Evolutionary conservation across 64 coral and sea anemone species (phyloP).

Genomic region (Montipora sp.): DNA sequence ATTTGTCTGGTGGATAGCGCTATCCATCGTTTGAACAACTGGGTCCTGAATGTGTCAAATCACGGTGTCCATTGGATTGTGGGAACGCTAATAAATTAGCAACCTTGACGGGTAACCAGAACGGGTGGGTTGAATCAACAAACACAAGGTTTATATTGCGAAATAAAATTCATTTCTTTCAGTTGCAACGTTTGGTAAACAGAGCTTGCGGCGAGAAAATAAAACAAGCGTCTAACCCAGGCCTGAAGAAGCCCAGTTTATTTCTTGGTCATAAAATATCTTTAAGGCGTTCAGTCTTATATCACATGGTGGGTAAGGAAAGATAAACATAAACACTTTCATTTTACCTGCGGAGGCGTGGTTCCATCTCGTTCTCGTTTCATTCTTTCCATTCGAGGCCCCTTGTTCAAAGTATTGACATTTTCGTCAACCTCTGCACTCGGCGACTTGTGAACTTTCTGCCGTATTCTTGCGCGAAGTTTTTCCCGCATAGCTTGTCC

Average conservation of each 20-base stretch:
- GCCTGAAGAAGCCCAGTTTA: too few species aligned
- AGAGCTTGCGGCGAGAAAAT: too few species aligned
- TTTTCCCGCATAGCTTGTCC: not conserved
- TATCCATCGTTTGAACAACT: too few species aligned
- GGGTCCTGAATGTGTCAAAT: too few species aligned
- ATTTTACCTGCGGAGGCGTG: not conserved
- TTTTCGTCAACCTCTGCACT: conserved; percentile 11
- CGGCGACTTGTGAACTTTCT: not conserved
- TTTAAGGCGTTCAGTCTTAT: too few species aligned
- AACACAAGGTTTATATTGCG: not conserved
- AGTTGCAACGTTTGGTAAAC: too few species aligned
- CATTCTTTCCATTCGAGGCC: not conserved
- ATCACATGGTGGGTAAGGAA: not conserved
- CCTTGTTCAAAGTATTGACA: conserved; percentile 12
- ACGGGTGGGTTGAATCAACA: conserved; percentile 3
- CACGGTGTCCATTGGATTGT: not conserved
- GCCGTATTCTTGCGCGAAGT: conserved; percentile 37
- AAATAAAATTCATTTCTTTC: not conserved
- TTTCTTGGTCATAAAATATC: too few species aligned
- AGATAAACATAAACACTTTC: not conserved
- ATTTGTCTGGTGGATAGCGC: too few species aligned
- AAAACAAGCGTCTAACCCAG: too few species aligned
- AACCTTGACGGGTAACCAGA: not conserved
- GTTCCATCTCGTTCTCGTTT: not conserved
- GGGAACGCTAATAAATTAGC: not conserved